Percentiles rank a stretch among this genome's conserved stretches.
phyloP scores from a whole-genome alignment of 2,797 vertebrate species.

The Crocodylus rhombifer region DNA sequence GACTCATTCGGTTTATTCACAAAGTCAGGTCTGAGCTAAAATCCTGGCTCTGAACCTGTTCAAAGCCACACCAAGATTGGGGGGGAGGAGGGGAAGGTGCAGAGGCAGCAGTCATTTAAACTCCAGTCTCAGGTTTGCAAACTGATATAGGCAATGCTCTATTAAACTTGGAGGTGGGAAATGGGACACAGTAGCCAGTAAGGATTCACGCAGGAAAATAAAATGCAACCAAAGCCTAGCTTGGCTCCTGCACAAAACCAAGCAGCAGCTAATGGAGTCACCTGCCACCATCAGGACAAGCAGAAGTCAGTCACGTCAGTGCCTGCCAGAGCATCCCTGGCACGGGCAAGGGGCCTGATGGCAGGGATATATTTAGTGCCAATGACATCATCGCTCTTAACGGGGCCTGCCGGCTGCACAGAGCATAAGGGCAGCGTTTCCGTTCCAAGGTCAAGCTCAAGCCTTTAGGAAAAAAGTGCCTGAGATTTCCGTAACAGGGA shows the following conservation, averaged over 20 bases:
- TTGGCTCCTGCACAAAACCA: background rate
- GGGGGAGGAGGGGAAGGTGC: too few relatives aligned
- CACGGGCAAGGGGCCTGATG: constrained; percentile 50
- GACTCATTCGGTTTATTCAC: background rate
- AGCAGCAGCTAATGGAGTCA: constrained; percentile 58
- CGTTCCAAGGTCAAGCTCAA: background rate
- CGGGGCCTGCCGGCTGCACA: constrained; percentile 33
- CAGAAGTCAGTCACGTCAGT: constrained; percentile 36
- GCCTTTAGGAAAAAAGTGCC: background rate
- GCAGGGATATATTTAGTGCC: constrained; percentile 70
- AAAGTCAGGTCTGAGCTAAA: background rate
- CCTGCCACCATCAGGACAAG: constrained; percentile 37
- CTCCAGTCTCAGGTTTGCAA: background rate
- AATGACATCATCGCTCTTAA: constrained; percentile 73
- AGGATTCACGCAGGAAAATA: background rate
- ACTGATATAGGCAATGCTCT: accelerated
- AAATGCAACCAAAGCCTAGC: background rate
- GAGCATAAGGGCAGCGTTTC: constrained; percentile 54
- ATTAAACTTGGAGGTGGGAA: background rate
- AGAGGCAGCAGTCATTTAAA: background rate
- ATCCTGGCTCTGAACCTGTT: background rate
- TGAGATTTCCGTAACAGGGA: constrained; percentile 42
- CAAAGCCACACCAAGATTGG: background rate
- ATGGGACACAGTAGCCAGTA: background rate
- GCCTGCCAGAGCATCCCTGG: constrained; percentile 68